Evolutionary conservation across 2,888 invertebrate genomes (phyloP), one percentile per base, ranked within the genome.

Genomic region (Resseliella maxima): DNA sequence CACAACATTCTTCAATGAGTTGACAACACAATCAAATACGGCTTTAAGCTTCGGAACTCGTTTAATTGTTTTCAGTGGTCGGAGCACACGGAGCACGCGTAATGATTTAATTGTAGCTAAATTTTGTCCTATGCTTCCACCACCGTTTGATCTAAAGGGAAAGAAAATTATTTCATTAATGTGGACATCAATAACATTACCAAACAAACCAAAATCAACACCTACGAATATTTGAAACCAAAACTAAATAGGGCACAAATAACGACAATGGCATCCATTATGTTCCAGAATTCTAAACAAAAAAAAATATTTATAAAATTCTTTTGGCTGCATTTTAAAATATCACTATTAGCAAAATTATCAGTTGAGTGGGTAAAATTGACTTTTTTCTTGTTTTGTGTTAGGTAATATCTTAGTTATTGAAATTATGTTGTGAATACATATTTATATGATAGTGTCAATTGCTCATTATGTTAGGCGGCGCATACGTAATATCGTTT

Each of bases 21-120:
- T 99, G 92, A 99, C 99, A 91, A 99, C 98, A 94, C 99, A 99
- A 94, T 99, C 99, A 94, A 99, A 99, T 92, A 99, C 99, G 92
- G 99, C 99, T 95, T 99, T 97, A 92, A 99, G 94, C 94, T 99
- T 99, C 91, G 99, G 99, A 92, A 99, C 99, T 92, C 99, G 94
- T 93, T 99, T 99, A 93, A 99, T 99, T 92, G 99, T 99, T 94
- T 99, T 99, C 91, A 99, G 94, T 89, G 99, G 99, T 93, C 99
- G 96, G 90, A 99, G 94, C 92, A 99, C 99, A 92, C 99, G 94
- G 90, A 99, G 94, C 92, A 99, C 99, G 92, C 99, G 94, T 91
- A 99, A 94, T 90, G 99, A 99, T 93, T 99, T 99, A 92, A 99
- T 99, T 89, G 99, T 99, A 92, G 98, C 99, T 36, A 86, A 59